Evolutionary conservation across 2,888 invertebrate genomes (phyloP), one percentile per base, ranked within the genome.

Genomic region (Teleiodes luculella): DNA sequence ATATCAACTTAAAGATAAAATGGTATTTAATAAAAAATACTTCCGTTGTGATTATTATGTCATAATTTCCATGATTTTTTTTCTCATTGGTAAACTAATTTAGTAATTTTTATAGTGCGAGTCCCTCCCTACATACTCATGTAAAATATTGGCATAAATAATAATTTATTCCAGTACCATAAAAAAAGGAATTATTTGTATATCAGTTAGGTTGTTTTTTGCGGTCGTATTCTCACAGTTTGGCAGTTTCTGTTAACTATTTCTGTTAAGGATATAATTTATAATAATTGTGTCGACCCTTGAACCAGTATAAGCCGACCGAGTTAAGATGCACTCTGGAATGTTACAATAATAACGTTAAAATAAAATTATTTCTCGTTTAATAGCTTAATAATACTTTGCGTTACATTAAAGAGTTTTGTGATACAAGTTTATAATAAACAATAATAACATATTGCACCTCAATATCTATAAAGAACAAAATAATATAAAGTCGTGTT

Each of bases 321-420:
- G 74, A 76, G 62, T 68, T 70, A 70, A 67, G 74, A 73, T 72
- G 68, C 68, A 69, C 69, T 56, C 59, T 81, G 82, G 83, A 83
- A 83, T 83, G 82, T 83, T 72, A 59, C 59, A 57, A 65, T 52
- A 54, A 49, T 45, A 59, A 59, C 60, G 55, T 49, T 57, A 45
- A 51, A 33, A 48, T 48, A 20, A 48, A 20, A 48, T 13, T 14
- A 28, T 5, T 33, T 18, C 18, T 10, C n/a, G 1, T 31, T 41
- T 46, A 41, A 37, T 16, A 53, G 30, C 36, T 54, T 52, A 48
- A 54, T 54, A 54, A 54, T 54, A 54, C 54, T 54, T 28, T 50
- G 39, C n/a, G 18, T 33, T 46, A 39, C 6, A 52, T 30, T 14
- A 31, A 16, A 31, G 11, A 49, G 36, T 49, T 50, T 50, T 51